phyloP scores from a whole-genome alignment of 2,888 invertebrate genomes.

The Troides aeacus region DNA sequence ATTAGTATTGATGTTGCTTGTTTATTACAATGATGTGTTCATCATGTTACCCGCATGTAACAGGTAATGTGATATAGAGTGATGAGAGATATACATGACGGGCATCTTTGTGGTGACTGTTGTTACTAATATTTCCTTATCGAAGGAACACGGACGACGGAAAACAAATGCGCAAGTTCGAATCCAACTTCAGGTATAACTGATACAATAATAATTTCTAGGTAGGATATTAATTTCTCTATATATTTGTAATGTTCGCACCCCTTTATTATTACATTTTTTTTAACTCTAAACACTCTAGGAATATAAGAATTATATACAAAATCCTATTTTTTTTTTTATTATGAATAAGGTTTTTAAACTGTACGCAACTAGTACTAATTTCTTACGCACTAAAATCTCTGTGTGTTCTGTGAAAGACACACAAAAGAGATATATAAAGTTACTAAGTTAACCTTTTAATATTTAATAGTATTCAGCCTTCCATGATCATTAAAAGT shows the following conservation, averaged over 20 bases:
- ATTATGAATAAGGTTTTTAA: neutral
- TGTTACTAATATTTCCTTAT: too few relatives aligned
- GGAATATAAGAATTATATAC: neutral
- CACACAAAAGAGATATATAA: neutral
- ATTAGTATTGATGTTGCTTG: constrained; percentile 26
- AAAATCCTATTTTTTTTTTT: neutral
- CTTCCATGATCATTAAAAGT: too few relatives aligned
- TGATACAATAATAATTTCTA: too few relatives aligned
- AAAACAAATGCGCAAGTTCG: too few relatives aligned
- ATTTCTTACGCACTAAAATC: neutral
- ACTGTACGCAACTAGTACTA: neutral
- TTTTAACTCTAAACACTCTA: too few relatives aligned
- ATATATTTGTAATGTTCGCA: too few relatives aligned
- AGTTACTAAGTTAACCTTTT: neutral
- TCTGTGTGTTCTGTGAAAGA: neutral
- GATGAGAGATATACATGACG: neutral
- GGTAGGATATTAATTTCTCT: too few relatives aligned
- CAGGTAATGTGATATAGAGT: neutral
- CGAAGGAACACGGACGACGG: too few relatives aligned
- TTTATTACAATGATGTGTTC: constrained; percentile 19
- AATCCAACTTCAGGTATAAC: too few relatives aligned
- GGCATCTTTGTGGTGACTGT: neutral
- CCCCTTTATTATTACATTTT: too few relatives aligned
- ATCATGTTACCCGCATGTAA: neutral
- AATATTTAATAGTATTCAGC: too few relatives aligned